phyloP scores from a whole-genome alignment of 2,888 invertebrate species.

The Exocentrus adspersus region DNA sequence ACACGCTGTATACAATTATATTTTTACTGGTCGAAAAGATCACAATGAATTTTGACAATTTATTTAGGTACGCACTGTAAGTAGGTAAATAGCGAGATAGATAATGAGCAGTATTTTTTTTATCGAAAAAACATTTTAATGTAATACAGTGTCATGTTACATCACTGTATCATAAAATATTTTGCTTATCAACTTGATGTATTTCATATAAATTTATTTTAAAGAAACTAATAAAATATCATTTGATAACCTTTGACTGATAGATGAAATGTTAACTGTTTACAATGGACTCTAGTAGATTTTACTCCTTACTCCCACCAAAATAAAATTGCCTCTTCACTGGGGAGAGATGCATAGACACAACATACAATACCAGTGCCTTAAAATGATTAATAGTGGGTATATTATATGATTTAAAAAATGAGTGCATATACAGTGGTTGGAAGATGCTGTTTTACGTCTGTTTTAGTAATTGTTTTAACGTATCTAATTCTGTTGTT shows the following conservation, averaged over 20 bases:
- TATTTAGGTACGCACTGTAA: too few species aligned
- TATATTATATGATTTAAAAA: slow-evolving; percentile 23
- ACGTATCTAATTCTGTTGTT: slow-evolving; percentile 59
- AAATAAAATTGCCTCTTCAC: slow-evolving; percentile 18
- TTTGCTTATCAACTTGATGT: background rate
- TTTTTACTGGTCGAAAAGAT: too few species aligned
- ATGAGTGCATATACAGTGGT: slow-evolving; percentile 54
- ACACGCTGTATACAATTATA: too few species aligned
- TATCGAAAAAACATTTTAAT: too few species aligned
- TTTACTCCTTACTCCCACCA: slow-evolving; percentile 30
- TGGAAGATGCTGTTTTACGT: slow-evolving; percentile 59
- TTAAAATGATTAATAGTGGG: slow-evolving; percentile 17
- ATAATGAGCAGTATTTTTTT: too few species aligned
- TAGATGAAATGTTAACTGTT: slow-evolving; percentile 20
- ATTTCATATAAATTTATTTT: background rate
- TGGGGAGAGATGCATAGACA: slow-evolving; percentile 13
- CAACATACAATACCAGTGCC: slow-evolving; percentile 32
- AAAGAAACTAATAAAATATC: slow-evolving; percentile 5
- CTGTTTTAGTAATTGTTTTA: slow-evolving; percentile 57
- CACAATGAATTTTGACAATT: too few species aligned
- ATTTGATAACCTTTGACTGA: slow-evolving; percentile 34
- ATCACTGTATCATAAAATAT: background rate
- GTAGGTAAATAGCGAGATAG: too few species aligned
- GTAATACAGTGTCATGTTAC: too few species aligned
- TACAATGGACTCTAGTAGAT: slow-evolving; percentile 13